Conservation (phyloP, 2,113 vertebrate species). For the Cichladusa arquata region DNA sequence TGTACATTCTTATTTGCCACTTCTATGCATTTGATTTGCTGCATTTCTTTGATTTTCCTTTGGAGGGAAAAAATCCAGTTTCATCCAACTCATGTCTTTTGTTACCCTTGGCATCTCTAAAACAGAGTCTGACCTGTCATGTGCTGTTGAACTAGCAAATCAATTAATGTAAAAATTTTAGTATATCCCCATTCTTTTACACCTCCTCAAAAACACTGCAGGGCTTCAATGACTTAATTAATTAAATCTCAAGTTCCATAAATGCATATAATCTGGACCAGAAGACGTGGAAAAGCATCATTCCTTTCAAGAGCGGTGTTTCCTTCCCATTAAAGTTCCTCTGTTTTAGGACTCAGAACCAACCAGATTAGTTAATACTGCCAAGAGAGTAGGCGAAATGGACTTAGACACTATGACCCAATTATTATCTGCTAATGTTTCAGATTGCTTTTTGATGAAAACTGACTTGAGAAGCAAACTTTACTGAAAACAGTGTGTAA, state of each 20-base stretch:
- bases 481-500: not conserved
- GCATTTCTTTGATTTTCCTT: not conserved
- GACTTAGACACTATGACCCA: not conserved
- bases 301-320: not conserved
- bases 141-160: not conserved
- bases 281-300: not conserved
- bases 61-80: not conserved
- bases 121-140: not conserved
- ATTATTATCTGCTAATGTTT: not conserved
- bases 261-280: not conserved
- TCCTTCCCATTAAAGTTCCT: not conserved
- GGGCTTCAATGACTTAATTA: not conserved
- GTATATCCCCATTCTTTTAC: not conserved
- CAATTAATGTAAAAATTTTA: not conserved
- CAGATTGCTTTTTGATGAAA: not conserved
- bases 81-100: not conserved
- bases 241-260: not conserved
- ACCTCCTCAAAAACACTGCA: not conserved
- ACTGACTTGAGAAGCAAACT: not conserved
- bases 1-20: not conserved
- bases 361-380: not conserved
- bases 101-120: not conserved
- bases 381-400: not conserved
- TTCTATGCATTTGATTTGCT: not conserved
- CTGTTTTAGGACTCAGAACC: not conserved